Base-by-base conservation (phyloP, 2,113 vertebrate species). In the Octodon degus region DNA sequence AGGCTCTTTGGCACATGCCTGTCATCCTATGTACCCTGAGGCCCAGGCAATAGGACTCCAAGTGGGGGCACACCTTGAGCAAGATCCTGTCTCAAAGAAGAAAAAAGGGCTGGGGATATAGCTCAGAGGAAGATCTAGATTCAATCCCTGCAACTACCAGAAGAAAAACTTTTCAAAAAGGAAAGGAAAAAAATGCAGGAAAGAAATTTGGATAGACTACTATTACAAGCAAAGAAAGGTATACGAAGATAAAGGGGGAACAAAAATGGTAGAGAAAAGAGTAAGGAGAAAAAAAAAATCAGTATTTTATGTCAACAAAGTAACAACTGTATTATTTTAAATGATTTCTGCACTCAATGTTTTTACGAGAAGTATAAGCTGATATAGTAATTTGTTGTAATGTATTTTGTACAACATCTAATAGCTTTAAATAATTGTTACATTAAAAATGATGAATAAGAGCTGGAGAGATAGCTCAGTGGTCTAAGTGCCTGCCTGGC, bases 341-440 rank as follows among this genome's bases (percentile, higher is more conserved):
- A 74, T 43, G 13, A 40, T 63, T 22, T 37, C 81, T 88, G 40
- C 22, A 53, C 1, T 10, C 40, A 63, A 53, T 22, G 62, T 60
- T 76, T 30, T 53, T 50, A 50, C 34, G 14, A 96, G 76, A 87
- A 7, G 32, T 40, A 87, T 5, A 88, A 92, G 84, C 2, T 53
- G 25, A 53, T 19, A 4, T 2, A 77, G 1, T 60, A 89, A 91
- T 96, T 94, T 95, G 94, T 96, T 76, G 13, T 60, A 97, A 95
- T 97, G 85, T 91, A 90, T 89, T 50, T 93, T 58, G 47, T 90
- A 7, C 6, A 43, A 96, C 25, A 95, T 76, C 90, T 0, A 16
- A 27, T 89, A 93, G 93, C 40, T 93, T 94, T 32, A 37, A 53
- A 93, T 94, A 96, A 97, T 53, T 16, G 79, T 86, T 94, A 96